Evolutionary conservation across 2,888 invertebrate species (phyloP).

Genomic region (Erebia ligea): DNA sequence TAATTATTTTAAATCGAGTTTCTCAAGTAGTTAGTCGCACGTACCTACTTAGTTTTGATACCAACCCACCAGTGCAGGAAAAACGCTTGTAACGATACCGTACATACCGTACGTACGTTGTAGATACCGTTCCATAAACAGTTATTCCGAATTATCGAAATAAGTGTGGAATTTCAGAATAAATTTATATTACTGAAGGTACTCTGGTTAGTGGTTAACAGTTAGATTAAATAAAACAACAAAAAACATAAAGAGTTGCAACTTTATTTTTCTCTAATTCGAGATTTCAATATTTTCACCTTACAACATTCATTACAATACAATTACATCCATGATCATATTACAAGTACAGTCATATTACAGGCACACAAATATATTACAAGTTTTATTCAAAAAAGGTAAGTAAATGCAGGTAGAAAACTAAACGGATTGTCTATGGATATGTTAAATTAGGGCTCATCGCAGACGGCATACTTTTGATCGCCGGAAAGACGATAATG

Average conservation of each 20-base stretch:
- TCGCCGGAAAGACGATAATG: neutral
- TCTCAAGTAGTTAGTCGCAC: too few relatives aligned
- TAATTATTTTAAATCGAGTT: too few relatives aligned
- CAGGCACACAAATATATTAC: slow-evolving; percentile 25
- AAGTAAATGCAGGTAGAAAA: slow-evolving; percentile 31
- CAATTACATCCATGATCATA: slow-evolving; percentile 16
- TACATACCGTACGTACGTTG: too few relatives aligned
- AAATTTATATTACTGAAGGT: too few relatives aligned
- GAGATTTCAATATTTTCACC: slow-evolving; percentile 50
- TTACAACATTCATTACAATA: slow-evolving; percentile 37
- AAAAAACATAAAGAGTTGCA: slow-evolving; percentile 50
- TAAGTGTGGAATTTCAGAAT: too few relatives aligned
- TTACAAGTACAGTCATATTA: neutral
- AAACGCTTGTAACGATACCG: too few relatives aligned
- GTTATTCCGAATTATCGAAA: too few relatives aligned
- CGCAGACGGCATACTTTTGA: neutral
- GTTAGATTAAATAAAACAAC: neutral
- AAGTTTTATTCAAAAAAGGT: slow-evolving; percentile 4
- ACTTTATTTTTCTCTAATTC: slow-evolving; percentile 58
- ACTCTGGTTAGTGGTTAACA: too few relatives aligned
- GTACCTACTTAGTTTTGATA: too few relatives aligned
- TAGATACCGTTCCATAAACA: too few relatives aligned
- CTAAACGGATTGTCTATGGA: slow-evolving; percentile 1
- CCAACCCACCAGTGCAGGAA: too few relatives aligned
- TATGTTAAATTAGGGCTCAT: neutral